Evolutionary conservation across 37 sponge, comb jelly and placozoan genomes (phyloP), one percentile per base, ranked within the genome.

Genomic region (Theonella swinhoei): DNA sequence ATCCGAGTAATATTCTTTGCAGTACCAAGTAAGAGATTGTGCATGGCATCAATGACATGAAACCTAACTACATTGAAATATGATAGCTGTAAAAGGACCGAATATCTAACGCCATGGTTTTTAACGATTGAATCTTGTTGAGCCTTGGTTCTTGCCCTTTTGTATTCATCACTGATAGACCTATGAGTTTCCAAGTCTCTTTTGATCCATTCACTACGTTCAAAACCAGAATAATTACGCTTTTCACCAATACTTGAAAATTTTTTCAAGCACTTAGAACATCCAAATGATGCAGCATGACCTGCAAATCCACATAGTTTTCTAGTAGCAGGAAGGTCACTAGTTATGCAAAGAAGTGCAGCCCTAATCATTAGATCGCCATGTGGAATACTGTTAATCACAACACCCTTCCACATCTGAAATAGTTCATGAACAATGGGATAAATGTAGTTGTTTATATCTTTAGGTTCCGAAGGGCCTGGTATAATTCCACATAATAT

Each of bases 181-280:
- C n/a, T n/a, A n/a, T n/a, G n/a, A n/a, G n/a, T 25, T 5, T 2
- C 1, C 41, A 54, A 40, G 59, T 42, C 32, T 7, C 89, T 31
- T 29, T 35, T 2, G 26, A 26, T 32, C 85, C 90, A 89, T 1
- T 1, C 62, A 3, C 72, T 54, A 2, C 83, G 22, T 42, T 88
- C 83, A 73, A 74, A 89, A 23, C 90, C 85, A 58, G 61, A 39
- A 61, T 78, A 83, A 67, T 88, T 67, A 42, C 80, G 64, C 37
- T 70, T 54, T 28, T 72, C 69, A 11, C 62, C 81, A 66, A 80
- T 20, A n/a, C n/a, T n/a, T n/a, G n/a, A n/a, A n/a, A n/a, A n/a
- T n/a, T n/a, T n/a, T n/a, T n/a, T n/a, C n/a, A 90, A 42, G 59
- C 91, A 90, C 42, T 81, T 85, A 70, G 86, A 90, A 68, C 85